Conservation (phyloP, 2,797 vertebrate species). For the Syndactyla subalaris region DNA sequence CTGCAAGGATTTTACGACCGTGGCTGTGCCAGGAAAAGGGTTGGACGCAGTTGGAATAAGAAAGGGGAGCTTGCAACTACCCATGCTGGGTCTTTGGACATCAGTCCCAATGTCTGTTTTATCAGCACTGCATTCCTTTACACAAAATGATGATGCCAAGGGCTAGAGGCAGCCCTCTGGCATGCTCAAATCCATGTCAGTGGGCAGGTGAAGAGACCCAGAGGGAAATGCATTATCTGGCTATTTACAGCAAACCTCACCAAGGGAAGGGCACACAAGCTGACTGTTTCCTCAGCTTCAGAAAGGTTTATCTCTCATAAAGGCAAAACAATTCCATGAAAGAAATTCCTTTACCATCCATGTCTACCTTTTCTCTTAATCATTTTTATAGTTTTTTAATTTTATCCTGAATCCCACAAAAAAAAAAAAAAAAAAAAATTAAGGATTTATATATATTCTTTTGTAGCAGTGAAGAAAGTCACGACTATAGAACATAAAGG, state of each 20-base stretch:
- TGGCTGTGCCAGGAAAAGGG: neutral
- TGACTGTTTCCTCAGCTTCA: neutral
- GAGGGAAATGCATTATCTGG: neutral
- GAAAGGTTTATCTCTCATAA: neutral
- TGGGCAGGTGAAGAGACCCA: neutral
- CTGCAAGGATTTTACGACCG: neutral
- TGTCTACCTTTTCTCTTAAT: accelerated
- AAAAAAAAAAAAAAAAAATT: neutral
- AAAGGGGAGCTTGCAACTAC: neutral
- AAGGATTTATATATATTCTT: neutral
- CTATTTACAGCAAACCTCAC: neutral
- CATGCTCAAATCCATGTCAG: neutral
- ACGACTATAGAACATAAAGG: neutral
- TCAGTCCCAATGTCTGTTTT: neutral
- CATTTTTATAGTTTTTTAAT: neutral
- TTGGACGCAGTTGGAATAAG: neutral
- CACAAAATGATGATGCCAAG: neutral
- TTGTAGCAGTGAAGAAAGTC: neutral
- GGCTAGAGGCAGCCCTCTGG: neutral
- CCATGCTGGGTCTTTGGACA: neutral
- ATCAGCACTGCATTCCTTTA: neutral
- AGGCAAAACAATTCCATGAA: neutral
- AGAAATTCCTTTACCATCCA: neutral
- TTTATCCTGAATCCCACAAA: too few relatives aligned
- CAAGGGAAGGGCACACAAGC: neutral